Base-by-base conservation (phyloP, 2,888 invertebrate genomes). In the Stegophylla sp. region DNA sequence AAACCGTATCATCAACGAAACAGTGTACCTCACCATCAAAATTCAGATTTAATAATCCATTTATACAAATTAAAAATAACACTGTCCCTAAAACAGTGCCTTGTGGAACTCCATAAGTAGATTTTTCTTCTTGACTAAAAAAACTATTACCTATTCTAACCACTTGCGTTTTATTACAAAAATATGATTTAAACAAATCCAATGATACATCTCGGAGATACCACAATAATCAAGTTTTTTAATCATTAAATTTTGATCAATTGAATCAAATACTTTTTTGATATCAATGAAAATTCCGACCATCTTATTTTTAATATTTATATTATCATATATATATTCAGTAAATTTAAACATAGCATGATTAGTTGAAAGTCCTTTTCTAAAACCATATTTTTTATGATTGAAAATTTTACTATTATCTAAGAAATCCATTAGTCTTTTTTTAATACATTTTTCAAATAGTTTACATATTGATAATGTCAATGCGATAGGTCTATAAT, bases 171-270 rank as follows among this genome's bases (percentile, higher is more conserved):
- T 7, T 59, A 26, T 59, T 15, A 10, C 3, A 17, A 15, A 59
- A 59, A 59, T 59, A 59, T 59, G 26, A 26, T 59, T 15, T 26
- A 59, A 59, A 59, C 26, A 59, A 13, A 59, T 26, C 23, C 17
- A 26, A 59, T 26, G 15, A 15, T 59, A 26, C 3, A 26, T 7
- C 26, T 26, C 26, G 26, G n/a, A n/a, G 12, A 26, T 26, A 26
- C 59, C 59, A 59, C 26, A 59, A 3, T 26, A 59, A 15, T 59
- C 15, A 59, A 59, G 59, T 59, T 59, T 59, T n/a, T 26, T 59
- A 17, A 59, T 23, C 26, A 59, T 59, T 17, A 59, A n/a, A n/a
- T n/a, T n/a, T n/a, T n/a, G n/a, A n/a, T n/a, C n/a, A n/a, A n/a
- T n/a, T n/a, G n/a, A n/a, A n/a, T n/a, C n/a, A n/a, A n/a, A n/a